phyloP scores from a whole-genome alignment of 1,140 invertebrate species.

The Linepithema humile region DNA sequence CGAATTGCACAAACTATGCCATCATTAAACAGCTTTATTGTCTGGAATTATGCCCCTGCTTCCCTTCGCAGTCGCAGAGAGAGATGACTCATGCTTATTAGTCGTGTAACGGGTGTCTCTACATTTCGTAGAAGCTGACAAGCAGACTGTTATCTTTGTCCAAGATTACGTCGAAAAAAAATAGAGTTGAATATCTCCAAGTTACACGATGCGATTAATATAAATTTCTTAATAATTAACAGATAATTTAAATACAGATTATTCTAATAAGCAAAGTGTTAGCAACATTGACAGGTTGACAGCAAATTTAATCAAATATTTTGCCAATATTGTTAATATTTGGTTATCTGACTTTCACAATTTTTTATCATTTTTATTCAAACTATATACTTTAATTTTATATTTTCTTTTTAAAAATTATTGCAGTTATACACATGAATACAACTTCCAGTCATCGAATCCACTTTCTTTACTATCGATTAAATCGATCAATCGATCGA shows the following conservation, averaged over 20 bases:
- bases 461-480: not conserved
- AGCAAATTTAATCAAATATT: too few species aligned
- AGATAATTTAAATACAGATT: too few species aligned
- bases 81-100: slow-evolving; percentile 71
- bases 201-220: not conserved
- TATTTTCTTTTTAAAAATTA: not conserved
- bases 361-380: not conserved
- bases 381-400: not conserved
- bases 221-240: not conserved
- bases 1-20: slow-evolving; percentile 33
- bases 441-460: too few species aligned
- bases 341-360: too few species aligned
- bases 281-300: too few species aligned
- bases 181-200: not conserved
- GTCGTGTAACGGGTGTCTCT: slow-evolving; percentile 62
- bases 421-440: not conserved
- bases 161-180: slow-evolving; percentile 48
- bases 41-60: slow-evolving; percentile 68
- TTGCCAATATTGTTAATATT: too few species aligned
- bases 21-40: slow-evolving; percentile 72
- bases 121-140: slow-evolving; percentile 46
- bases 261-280: too few species aligned
- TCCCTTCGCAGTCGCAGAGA: slow-evolving; percentile 54
- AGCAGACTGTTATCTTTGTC: slow-evolving; percentile 16
- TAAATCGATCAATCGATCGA: not conserved